Evolutionary conservation across 2,888 invertebrate species (phyloP), one percentile per base, ranked within the genome.

Genomic region (Drosophila meridionalis): DNA sequence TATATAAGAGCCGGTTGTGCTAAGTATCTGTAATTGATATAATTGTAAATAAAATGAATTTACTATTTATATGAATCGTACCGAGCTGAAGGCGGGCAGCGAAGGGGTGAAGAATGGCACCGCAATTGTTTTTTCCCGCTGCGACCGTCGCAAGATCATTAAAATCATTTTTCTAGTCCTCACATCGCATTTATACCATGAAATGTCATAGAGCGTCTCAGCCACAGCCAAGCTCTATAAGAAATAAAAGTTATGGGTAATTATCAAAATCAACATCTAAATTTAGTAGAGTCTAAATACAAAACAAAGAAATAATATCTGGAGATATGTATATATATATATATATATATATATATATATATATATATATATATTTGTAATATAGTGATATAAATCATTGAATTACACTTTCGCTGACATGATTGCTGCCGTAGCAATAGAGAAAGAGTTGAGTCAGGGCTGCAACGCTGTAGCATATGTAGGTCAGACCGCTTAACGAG

Each of bases 51-150:
- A 5, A 48, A 48, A 12, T 71, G 73, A 73, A 75, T 83, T 77
- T 77, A 83, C 75, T 68, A 63, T 69, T 76, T 80, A 69, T 78
- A 73, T 58, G 28, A 50, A 38, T 9, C 88, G 61, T 83, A 93
- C 92, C 78, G 91, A 82, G 56, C 87, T 88, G 76, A 92, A 92
- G 64, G 89, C 87, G 63, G 89, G 76, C 79, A 92, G 68, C 4
- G 93, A 92, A 69, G 92, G 91, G 52, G 92, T 86, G 83, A 93
- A 92, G 84, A 92, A 92, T 61, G 93, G 93, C 59, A 91, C 92
- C 53, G 80, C 80, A 79, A 92, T 90, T 72, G 83, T 78, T 77
- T 82, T 89, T 56, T 91, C 82, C 69, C 88, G 85, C 67, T 92
- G 93, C 59, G 92, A 87, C 30, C 93, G 91, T 53, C 89, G 89